Base-by-base conservation (phyloP, 1,140 invertebrate species). In the Scaptomyza graminum region DNA sequence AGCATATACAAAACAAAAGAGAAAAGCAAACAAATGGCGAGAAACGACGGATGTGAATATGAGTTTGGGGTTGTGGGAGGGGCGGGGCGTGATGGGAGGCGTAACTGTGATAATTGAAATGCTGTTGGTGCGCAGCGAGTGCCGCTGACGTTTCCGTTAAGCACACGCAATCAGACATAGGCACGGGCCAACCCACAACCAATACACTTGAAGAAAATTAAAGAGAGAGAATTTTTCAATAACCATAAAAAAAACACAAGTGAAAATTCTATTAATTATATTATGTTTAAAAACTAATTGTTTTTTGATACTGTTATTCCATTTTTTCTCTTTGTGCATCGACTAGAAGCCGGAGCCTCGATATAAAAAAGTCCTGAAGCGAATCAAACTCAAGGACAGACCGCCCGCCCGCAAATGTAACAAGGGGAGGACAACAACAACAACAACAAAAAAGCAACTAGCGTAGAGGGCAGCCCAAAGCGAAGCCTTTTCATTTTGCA, bases 381-480 rank as follows among this genome's bases (percentile, higher is more conserved):
- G 64, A 83, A 84, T 84, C 71, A 76, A 85, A 80, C 64, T 64
- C 73, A 76, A 74, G 76, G 66, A 80, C 79, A 78, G 31, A 31
- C 28, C 31, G 31, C 31, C 37, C 49, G 50, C 18, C 37, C 37
- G 52, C 62, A 65, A 66, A 79, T 84, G 64, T 76, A 76, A 73
- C 72, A 46, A 63, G 51, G 60, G 67, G 18, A 11, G 28, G 4
- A n/a, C 25, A 47, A 46, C 41, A 57, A 44, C 39, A 9, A 67
- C 37, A 67, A 41, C 47, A 51, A 59, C 34, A 66, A 41, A 3
- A 57, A 3, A 57, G 16, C 43, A 47, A 44, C 13, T 43, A 31
- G 11, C 13, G 37, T 57, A 66, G 18, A 31, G 16, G 16, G 47
- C 28, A 57, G 51, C 18, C 44, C 28, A 55, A 51, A 37, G 60